Evolutionary conservation across 2,888 invertebrate genomes (phyloP).

Genomic region (Lithophane leautieri): DNA sequence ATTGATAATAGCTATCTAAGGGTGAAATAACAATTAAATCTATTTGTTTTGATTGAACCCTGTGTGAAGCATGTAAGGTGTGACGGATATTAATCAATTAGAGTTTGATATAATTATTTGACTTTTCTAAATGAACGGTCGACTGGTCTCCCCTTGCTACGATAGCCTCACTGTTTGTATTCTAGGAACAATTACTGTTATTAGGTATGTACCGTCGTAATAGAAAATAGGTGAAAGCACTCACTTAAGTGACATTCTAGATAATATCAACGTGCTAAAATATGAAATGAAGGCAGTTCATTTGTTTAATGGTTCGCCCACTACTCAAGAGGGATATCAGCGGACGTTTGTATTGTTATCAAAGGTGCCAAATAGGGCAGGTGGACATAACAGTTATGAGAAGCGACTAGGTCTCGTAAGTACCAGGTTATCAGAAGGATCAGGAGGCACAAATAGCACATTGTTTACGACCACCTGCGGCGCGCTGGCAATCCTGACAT

Average conservation of each 20-base stretch:
- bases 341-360: conserved; percentile 18
- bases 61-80: conserved; percentile 24
- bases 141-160: conserved; percentile 2
- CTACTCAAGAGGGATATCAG: neutral
- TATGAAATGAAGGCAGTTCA: conserved; percentile 22
- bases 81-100: conserved; percentile 49
- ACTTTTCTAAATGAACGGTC: conserved; percentile 29
- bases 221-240: conserved; percentile 13
- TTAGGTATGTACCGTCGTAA: conserved; percentile 6
- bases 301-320: conserved; percentile 42
- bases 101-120: conserved; percentile 37
- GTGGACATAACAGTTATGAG: conserved; percentile 41
- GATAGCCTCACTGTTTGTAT: conserved; percentile 4
- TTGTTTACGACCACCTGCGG: conserved; percentile 61
- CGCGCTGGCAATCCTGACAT: conserved; percentile 31
- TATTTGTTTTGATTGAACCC: conserved; percentile 23
- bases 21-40: conserved; percentile 42
- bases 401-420: conserved; percentile 13
- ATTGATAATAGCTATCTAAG: conserved; percentile 26
- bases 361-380: conserved; percentile 27
- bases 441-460: conserved; percentile 54
- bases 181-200: conserved; percentile 41
- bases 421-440: conserved; percentile 49
- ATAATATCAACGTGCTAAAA: conserved; percentile 24
- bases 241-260: conserved; percentile 20